Evolutionary conservation across 2,113 vertebrate species (phyloP).

Genomic region (Strix uralensis): DNA sequence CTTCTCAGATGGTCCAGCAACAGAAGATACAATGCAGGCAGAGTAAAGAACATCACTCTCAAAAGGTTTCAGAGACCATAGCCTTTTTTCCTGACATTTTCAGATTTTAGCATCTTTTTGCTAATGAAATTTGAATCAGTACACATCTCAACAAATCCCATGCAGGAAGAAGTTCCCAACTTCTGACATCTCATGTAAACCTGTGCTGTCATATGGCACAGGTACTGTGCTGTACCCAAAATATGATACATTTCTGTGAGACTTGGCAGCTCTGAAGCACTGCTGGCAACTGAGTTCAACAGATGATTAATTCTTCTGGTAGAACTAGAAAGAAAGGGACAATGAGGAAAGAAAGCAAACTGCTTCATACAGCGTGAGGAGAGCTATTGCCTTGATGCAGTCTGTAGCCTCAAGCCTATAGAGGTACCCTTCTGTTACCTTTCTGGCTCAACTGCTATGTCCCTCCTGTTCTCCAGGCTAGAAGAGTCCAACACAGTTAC

Average conservation of each 20-base stretch:
- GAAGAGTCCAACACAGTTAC: not conserved
- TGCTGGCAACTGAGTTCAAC: not conserved
- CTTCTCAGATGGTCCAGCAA: slow-evolving; percentile 5
- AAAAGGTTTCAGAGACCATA: not conserved
- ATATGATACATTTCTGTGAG: not conserved
- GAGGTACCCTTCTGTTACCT: not conserved
- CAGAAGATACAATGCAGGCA: not conserved
- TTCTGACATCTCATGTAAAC: not conserved
- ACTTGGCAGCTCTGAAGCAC: not conserved
- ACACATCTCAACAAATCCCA: not conserved
- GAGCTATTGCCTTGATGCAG: not conserved
- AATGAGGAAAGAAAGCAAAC: not conserved
- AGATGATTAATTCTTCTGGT: not conserved
- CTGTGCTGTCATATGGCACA: not conserved
- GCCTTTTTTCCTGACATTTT: not conserved
- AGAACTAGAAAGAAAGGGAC: not conserved
- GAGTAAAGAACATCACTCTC: not conserved
- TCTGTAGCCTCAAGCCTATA: not conserved
- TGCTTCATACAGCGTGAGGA: not conserved
- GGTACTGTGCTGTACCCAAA: not conserved
- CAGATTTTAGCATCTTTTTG: not conserved
- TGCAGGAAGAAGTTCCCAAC: not conserved
- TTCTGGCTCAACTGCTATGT: not conserved
- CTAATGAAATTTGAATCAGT: not conserved
- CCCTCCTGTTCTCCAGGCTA: not conserved